Conservation (phyloP, 2,113 vertebrate species). For the Phasianus colchicus region DNA sequence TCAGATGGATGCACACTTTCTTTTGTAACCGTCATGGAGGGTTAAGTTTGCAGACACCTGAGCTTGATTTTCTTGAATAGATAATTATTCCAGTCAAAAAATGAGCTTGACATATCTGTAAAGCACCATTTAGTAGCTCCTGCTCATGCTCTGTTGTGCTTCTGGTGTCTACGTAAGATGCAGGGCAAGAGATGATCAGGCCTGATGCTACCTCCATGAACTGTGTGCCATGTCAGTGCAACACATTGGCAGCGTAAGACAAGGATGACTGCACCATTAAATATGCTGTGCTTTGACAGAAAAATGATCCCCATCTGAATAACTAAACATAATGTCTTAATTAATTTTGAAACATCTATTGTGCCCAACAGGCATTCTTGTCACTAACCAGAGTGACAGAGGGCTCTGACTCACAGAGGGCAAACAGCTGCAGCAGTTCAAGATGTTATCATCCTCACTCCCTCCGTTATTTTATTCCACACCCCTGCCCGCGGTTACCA, state of each 20-base stretch:
- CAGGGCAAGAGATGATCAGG: background rate
- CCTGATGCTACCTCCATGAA: rapidly evolving
- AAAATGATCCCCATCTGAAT: background rate
- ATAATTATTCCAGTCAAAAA: background rate
- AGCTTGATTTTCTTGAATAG: background rate
- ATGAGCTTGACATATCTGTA: background rate
- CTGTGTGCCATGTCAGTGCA: background rate
- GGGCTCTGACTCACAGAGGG: background rate
- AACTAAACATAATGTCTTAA: background rate
- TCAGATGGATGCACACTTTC: background rate
- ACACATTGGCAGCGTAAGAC: background rate
- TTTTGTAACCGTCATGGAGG: background rate
- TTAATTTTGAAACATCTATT: background rate
- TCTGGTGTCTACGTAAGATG: rapidly evolving
- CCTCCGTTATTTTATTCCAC: background rate
- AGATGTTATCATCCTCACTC: background rate
- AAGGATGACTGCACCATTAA: background rate
- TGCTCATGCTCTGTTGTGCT: background rate
- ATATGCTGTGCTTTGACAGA: background rate
- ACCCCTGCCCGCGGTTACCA: background rate
- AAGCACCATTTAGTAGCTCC: background rate
- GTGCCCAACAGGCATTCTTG: background rate
- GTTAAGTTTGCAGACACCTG: background rate
- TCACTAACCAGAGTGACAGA: background rate
- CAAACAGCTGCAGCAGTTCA: background rate